Evolutionary conservation across 2,888 invertebrate genomes (phyloP).

Genomic region (Eueremaeus valkanovi): DNA sequence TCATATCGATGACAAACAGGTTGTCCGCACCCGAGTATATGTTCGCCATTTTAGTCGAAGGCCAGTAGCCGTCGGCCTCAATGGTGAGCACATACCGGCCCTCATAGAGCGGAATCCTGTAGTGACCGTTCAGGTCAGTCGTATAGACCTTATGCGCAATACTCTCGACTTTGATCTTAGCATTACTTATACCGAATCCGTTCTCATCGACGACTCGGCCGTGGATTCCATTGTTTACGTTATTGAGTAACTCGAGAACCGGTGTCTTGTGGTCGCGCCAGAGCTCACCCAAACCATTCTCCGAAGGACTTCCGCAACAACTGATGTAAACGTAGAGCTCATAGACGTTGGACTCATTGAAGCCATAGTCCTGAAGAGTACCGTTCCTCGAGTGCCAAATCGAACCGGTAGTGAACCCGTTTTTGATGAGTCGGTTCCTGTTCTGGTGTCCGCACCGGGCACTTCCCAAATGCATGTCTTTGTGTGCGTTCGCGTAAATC

Average conservation of each 20-base stretch:
- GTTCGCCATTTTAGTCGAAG: conserved; percentile 61
- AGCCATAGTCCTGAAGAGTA: conserved; percentile 21
- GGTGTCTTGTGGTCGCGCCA: conserved; percentile 89
- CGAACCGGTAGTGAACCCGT: conserved; percentile 18
- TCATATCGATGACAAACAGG: conserved; percentile 20
- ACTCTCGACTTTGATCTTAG: conserved; percentile 69
- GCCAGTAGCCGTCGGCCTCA: conserved; percentile 62
- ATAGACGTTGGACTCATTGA: conserved; percentile 72
- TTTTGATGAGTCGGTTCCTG: conserved; percentile 26
- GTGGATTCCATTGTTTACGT: conserved; percentile 77
- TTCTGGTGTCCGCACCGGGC: conserved; percentile 13
- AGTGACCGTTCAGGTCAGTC: conserved; percentile 71
- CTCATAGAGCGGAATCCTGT: conserved; percentile 81
- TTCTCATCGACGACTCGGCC: conserved; percentile 75
- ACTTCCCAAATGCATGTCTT: conserved; percentile 33
- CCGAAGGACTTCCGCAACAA: conserved; percentile 83
- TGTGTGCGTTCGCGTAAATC: conserved; percentile 25
- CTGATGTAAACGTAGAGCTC: conserved; percentile 93
- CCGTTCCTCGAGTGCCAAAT: conserved; percentile 21
- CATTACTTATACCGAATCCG: conserved; percentile 69
- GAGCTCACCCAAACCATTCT: conserved; percentile 65
- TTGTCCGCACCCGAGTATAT: conserved; percentile 47
- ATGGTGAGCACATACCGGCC: conserved; percentile 78
- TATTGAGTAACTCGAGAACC: conserved; percentile 75
- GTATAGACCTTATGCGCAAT: conserved; percentile 66